Conservation (phyloP, 2,888 invertebrate genomes). For the Uloborus plumipes region DNA sequence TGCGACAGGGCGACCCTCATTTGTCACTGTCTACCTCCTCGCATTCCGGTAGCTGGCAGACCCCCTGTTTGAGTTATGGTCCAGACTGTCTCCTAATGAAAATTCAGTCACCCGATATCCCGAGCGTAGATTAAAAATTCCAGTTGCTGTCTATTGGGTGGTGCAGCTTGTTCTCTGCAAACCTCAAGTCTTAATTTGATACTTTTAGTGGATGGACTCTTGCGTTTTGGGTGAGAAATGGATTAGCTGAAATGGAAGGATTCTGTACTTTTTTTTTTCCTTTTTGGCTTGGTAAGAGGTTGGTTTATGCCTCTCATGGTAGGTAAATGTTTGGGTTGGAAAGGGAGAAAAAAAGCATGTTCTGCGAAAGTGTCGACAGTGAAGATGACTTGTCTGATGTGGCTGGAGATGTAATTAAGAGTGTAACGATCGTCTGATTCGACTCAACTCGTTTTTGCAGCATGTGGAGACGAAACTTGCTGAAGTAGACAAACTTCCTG, state of each 20-base stretch:
- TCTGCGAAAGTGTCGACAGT: too few relatives aligned
- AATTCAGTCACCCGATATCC: constrained; percentile 11
- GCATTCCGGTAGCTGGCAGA: constrained; percentile 52
- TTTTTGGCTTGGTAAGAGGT: too few relatives aligned
- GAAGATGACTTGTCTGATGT: too few relatives aligned
- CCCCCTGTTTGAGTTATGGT: not conserved
- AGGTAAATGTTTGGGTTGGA: too few relatives aligned
- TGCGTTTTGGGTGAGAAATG: constrained; percentile 14
- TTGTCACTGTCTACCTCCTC: constrained; percentile 53
- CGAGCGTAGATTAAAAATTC: constrained; percentile 50
- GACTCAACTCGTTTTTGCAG: too few relatives aligned
- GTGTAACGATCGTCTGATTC: too few relatives aligned
- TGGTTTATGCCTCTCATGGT: too few relatives aligned
- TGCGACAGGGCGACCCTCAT: constrained; percentile 48
- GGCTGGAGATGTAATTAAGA: too few relatives aligned
- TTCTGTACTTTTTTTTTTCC: too few relatives aligned
- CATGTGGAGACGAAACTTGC: too few relatives aligned
- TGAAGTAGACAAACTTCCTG: too few relatives aligned
- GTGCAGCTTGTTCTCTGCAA: not conserved
- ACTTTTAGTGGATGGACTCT: constrained; percentile 8
- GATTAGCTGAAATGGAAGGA: not conserved
- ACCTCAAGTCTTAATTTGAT: not conserved
- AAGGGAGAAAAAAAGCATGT: too few relatives aligned
- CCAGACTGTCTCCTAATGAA: constrained; percentile 1
- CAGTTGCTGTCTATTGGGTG: constrained; percentile 20